These are phyloP conservation scores for Papilio xuthus DNA, from an alignment of 1,140 invertebrate genomes.

Conservation along the genomic window DNA sequence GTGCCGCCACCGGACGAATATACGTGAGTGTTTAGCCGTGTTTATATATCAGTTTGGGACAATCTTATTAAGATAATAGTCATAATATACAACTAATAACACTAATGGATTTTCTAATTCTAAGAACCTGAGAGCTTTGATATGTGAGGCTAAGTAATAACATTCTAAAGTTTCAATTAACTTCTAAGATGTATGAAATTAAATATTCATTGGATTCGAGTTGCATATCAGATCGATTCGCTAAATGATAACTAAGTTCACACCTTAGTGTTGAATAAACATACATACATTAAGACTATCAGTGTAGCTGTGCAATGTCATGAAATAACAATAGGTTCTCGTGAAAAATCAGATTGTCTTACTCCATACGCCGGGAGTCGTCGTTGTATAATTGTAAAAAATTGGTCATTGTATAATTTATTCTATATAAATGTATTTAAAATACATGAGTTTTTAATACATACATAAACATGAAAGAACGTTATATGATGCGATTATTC, in stretches of 20 bases:
- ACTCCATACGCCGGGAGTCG: not conserved
- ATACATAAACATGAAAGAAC: not conserved
- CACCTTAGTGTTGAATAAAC: no score
- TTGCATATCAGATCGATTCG: not conserved
- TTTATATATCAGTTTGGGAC: no score
- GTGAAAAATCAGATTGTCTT: not conserved
- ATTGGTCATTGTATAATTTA: no score
- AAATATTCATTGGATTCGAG: not conserved
- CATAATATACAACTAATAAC: not conserved
- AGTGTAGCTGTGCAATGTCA: no score
- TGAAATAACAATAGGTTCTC: no score
- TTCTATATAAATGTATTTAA: not conserved
- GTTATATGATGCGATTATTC: conserved; percentile 1
- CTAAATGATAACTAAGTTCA: no score
- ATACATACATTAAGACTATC: no score
- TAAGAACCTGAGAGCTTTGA: not conserved
- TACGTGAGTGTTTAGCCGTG: no score
- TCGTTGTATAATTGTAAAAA: not conserved
- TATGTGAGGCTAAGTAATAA: not conserved
- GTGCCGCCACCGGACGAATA: no score
- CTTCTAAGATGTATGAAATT: not conserved
- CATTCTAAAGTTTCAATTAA: not conserved
- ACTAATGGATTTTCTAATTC: not conserved
- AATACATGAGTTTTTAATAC: not conserved
- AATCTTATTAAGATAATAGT: no score